Evolutionary conservation across 2,113 vertebrate species (phyloP), one percentile per base, ranked within the genome.

Genomic region (Eulacestoma nigropectus): DNA sequence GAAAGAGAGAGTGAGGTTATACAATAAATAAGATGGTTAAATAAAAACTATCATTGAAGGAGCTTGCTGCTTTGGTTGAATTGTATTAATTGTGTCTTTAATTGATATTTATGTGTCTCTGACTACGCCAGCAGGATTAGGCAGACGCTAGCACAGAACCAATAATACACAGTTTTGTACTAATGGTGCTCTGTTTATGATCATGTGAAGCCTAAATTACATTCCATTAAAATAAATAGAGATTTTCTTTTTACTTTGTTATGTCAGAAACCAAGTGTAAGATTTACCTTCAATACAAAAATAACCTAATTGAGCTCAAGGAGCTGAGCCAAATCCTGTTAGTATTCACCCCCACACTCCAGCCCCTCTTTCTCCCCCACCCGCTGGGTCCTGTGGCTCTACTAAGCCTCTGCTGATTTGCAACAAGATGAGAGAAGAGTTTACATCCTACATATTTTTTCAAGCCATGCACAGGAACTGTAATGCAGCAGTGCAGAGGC

Each of bases 371-470:
- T 56, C 29, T 49, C 35, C 29, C 26, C 80, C 18, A 70, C 8
- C 17, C 32, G 16, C 60, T 65, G 62, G 10, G 10, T 79, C 59
- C 49, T 37, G 17, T n/a, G 65, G 33, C 59, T 76, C 68, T 4
- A 7, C 69, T 93, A 82, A 94, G 11, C 18, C 50, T 68, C 46
- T 74, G 19, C 65, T 95, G 78, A 88, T 89, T 81, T 95, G 79
- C 89, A 87, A 41, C 37, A 87, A 63, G 35, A 80, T 70, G 81
- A 89, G 79, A 88, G 35, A 86, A 84, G 32, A 86, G 46, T 89
- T 94, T 87, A 80, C 35, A 30, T 93, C 72, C 68, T 62, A 77
- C 23, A 15, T 90, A 67, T 59, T 92, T 95, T 95, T 96, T 75
- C 42, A 92, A 86, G 55, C 72, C 52, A 74, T 4, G 20, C 73